Base-by-base conservation (phyloP, 2,113 vertebrate species). In the Pterocles gutturalis region DNA sequence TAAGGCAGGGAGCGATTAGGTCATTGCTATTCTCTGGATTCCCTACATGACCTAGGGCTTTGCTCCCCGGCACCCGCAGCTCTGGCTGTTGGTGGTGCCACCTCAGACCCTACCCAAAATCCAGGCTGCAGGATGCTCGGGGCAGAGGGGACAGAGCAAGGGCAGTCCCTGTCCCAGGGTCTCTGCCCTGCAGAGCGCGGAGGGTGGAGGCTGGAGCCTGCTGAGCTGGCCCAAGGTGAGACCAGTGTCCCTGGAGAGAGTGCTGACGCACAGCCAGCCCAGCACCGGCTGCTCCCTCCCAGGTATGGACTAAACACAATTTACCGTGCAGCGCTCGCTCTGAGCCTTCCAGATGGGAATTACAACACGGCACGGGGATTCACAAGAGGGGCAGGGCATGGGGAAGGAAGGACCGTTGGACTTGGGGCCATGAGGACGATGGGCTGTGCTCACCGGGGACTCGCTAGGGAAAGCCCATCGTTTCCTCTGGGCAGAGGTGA, bases 351-450 rank as follows among this genome's bases (percentile, higher is more conserved):
- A 61, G 49, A 31, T n/a, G 58, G 70, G 66, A 91, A 88, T 62
- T 26, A 54, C 53, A 80, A 12, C 54, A 14, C 1, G 1, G 61
- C 57, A 49, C n/a, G 28, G 46, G 45, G 76, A 28, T 60, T 38
- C 2, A 1, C 22, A n/a, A 41, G 69, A 3, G 2, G 25, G 25
- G 31, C 84, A 85, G 65, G 0, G 0, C 21, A 11, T 1, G 29
- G 70, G 51, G 28, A 54, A 67, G 70, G 66, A 53, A 46, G 13
- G 17, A 25, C 26, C 8, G 1, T 21, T 7, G 3, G 38, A 28
- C 51, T 43, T 24, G 41, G 0, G 6, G 43, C 43, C 10, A 1
- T 0, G 3, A 31, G 54, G 48, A 55, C 8, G 66, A n/a, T 9
- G 20, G 43, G 45, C 48, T 53, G 83, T 1, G 3, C 46, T 84